Evolutionary conservation across 2,888 invertebrate species (phyloP).

Genomic region (Sinopyrophorus schimmeli): DNA sequence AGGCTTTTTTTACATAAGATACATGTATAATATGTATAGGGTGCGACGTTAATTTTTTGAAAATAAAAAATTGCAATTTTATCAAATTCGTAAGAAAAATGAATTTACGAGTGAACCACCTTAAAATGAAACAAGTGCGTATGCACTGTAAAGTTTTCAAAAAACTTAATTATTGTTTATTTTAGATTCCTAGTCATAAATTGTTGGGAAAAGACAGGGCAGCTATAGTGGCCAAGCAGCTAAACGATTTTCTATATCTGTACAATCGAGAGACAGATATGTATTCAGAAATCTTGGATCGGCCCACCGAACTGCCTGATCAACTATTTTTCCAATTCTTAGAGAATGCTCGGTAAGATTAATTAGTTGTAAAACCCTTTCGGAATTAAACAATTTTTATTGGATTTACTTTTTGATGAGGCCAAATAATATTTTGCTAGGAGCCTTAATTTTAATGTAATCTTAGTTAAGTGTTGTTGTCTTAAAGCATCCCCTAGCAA

Average conservation of each 20-base stretch:
- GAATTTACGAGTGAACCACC: neutral
- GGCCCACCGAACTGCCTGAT: conserved; percentile 61
- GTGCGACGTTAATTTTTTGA: no score
- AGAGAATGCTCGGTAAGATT: conserved; percentile 60
- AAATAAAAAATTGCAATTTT: no score
- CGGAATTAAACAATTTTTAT: no score
- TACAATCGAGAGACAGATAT: conserved; percentile 83
- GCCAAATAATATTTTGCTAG: neutral
- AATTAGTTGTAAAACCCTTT: no score
- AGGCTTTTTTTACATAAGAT: no score
- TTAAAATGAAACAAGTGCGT: neutral
- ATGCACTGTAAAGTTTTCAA: conserved; percentile 28
- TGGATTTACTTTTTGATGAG: neutral
- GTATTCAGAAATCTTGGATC: conserved; percentile 71
- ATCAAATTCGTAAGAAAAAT: no score
- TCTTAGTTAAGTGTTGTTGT: neutral
- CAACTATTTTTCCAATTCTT: conserved; percentile 65
- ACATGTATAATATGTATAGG: no score
- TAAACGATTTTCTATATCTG: conserved; percentile 81
- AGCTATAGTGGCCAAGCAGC: conserved; percentile 80
- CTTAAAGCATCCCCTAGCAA: conserved; percentile 18
- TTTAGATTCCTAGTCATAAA: conserved; percentile 70
- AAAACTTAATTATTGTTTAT: conserved; percentile 28
- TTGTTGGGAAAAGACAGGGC: conserved; percentile 79
- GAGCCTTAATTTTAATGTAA: neutral